phyloP scores from a whole-genome alignment of 2,113 vertebrate genomes.

The Arvicanthis niloticus region DNA sequence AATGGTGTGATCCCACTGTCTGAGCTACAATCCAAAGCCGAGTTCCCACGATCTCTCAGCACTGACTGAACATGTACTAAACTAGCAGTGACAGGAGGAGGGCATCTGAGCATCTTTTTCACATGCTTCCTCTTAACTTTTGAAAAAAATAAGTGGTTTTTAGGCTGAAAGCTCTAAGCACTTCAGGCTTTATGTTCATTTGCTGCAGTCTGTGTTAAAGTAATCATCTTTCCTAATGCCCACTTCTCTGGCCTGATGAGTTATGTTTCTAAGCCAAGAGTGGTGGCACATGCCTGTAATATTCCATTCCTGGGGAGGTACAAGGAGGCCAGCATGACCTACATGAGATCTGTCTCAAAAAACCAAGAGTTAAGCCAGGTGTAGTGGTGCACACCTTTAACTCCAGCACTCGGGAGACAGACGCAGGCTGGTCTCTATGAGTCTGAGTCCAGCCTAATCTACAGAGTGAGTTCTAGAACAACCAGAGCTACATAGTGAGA shows the following conservation, averaged over 20 bases:
- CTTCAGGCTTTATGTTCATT: background rate
- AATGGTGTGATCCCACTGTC: background rate
- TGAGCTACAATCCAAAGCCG: conserved; percentile 10
- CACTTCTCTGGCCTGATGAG: background rate
- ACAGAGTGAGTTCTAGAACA: background rate
- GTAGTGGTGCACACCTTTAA: background rate
- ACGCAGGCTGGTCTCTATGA: background rate
- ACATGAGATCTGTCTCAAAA: background rate
- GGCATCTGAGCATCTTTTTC: background rate
- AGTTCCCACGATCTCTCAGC: conserved; percentile 30
- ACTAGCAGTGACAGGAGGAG: background rate
- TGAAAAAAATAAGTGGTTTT: conserved; percentile 1
- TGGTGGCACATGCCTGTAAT: background rate
- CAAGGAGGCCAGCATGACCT: background rate
- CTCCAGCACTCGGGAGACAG: background rate
- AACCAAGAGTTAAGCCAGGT: background rate
- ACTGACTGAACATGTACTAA: background rate
- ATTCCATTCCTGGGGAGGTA: background rate
- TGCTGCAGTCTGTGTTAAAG: background rate
- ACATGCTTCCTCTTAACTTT: background rate
- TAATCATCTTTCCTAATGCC: background rate
- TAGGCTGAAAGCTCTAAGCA: background rate
- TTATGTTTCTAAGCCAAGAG: background rate
- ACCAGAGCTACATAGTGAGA: background rate
- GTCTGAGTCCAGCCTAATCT: background rate